Conservation (phyloP, 2,113 vertebrate species). For the Pelecanus crispus region DNA sequence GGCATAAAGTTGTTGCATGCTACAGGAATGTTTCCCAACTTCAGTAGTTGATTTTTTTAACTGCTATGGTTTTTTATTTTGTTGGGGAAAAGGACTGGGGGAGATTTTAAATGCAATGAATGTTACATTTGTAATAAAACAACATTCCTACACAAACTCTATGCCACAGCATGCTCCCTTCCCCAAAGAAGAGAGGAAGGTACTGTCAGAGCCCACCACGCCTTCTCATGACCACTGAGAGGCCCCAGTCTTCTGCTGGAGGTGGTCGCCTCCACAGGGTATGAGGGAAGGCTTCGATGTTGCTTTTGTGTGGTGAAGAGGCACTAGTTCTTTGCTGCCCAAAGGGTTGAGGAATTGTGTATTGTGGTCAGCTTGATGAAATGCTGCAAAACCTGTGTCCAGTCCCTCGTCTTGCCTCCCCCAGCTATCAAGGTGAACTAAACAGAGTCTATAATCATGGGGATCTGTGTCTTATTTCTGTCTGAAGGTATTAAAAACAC, state of each 20-base stretch:
- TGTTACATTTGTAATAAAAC: background rate
- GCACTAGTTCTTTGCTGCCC: background rate
- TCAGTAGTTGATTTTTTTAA: background rate
- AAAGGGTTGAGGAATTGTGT: background rate
- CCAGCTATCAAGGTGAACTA: background rate
- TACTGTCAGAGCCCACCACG: background rate
- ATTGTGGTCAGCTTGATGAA: background rate
- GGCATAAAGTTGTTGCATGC: background rate
- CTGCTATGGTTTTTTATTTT: background rate
- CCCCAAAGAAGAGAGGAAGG: background rate
- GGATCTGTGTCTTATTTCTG: background rate
- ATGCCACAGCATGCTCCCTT: background rate
- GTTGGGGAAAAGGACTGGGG: background rate
- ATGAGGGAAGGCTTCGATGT: background rate
- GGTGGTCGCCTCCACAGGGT: background rate
- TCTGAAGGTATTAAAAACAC: background rate
- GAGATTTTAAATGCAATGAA: background rate
- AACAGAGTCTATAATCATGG: background rate
- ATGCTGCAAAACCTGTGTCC: background rate
- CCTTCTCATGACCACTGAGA: background rate
- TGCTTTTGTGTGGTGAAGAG: background rate
- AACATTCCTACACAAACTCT: background rate
- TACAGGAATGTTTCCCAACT: background rate
- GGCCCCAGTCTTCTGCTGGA: background rate
- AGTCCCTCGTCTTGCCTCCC: background rate